These are phyloP conservation scores for Nebria ingens DNA, from an alignment of 1,140 invertebrate genomes.

Conservation along the genomic window DNA sequence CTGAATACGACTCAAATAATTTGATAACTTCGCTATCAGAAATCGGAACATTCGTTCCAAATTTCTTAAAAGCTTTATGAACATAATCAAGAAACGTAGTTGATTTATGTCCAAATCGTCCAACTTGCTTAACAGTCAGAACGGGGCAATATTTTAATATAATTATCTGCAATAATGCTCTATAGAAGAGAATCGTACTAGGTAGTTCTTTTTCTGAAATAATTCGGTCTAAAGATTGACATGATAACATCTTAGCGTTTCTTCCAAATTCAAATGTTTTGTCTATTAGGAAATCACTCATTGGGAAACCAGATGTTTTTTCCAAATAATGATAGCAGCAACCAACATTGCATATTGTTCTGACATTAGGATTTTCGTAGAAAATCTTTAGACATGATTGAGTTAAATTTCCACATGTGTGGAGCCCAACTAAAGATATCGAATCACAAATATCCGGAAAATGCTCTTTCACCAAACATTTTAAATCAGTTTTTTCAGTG, in stretches of 20 bases:
- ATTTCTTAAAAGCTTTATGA: slow-evolving; percentile 46
- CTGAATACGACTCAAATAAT: slow-evolving; percentile 36
- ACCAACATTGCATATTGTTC: slow-evolving; percentile 65
- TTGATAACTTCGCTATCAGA: slow-evolving; percentile 36
- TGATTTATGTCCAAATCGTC: slow-evolving; percentile 44
- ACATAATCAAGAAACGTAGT: slow-evolving; percentile 52
- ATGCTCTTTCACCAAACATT: slow-evolving; percentile 35
- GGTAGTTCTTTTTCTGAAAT: slow-evolving; percentile 43
- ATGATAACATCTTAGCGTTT: slow-evolving; percentile 72
- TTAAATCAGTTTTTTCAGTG: slow-evolving; percentile 40
- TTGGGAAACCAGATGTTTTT: slow-evolving; percentile 47
- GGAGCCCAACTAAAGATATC: slow-evolving; percentile 62
- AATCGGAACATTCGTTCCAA: slow-evolving; percentile 33
- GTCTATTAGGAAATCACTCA: slow-evolving; percentile 50
- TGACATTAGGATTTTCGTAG: slow-evolving; percentile 41
- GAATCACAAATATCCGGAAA: slow-evolving; percentile 32
- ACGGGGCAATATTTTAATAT: slow-evolving; percentile 33
- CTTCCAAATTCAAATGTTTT: slow-evolving; percentile 49
- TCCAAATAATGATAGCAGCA: slow-evolving; percentile 84
- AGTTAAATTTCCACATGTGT: slow-evolving; percentile 81
- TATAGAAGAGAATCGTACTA: slow-evolving; percentile 54
- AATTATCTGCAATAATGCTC: slow-evolving; percentile 61
- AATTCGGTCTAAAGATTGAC: slow-evolving; percentile 62
- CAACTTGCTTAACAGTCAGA: slow-evolving; percentile 37
- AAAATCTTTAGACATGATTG: slow-evolving; percentile 67